Conservation (phyloP, 2,888 invertebrate genomes). For the Torymus tubicola region DNA sequence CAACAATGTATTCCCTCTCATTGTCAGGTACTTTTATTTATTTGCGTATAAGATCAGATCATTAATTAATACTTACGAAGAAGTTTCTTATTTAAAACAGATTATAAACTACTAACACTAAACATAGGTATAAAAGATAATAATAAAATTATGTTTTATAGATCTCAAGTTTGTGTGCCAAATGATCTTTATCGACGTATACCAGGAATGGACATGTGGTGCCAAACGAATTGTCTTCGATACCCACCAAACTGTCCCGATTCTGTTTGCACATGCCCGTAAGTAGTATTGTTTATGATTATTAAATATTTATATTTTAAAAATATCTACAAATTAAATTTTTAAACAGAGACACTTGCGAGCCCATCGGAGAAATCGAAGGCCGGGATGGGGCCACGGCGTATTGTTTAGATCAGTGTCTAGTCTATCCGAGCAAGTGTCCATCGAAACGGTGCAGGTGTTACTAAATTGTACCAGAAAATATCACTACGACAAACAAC, state of each 20-base stretch:
- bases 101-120: too few relatives aligned
- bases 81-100: too few relatives aligned
- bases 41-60: too few relatives aligned
- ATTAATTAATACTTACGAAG: too few relatives aligned
- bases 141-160: not conserved
- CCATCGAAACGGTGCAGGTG: constrained; percentile 86
- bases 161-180: constrained; percentile 89
- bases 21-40: constrained; percentile 82
- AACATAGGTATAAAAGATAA: too few relatives aligned
- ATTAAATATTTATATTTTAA: too few relatives aligned
- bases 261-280: constrained; percentile 88
- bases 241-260: constrained; percentile 92
- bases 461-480: constrained; percentile 69
- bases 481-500: too few relatives aligned
- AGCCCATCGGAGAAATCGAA: constrained; percentile 86
- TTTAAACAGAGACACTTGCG: constrained; percentile 85
- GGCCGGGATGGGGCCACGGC: constrained; percentile 87
- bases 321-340: too few relatives aligned
- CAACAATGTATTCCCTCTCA: constrained; percentile 84
- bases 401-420: constrained; percentile 91
- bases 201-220: constrained; percentile 90
- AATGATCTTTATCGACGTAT: constrained; percentile 80
- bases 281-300: constrained; percentile 78
- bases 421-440: constrained; percentile 85
- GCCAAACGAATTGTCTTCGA: constrained; percentile 89